These are phyloP conservation scores for Ormyrus pomaceus DNA, from an alignment of 2,888 invertebrate genomes.

Conservation along the genomic window DNA sequence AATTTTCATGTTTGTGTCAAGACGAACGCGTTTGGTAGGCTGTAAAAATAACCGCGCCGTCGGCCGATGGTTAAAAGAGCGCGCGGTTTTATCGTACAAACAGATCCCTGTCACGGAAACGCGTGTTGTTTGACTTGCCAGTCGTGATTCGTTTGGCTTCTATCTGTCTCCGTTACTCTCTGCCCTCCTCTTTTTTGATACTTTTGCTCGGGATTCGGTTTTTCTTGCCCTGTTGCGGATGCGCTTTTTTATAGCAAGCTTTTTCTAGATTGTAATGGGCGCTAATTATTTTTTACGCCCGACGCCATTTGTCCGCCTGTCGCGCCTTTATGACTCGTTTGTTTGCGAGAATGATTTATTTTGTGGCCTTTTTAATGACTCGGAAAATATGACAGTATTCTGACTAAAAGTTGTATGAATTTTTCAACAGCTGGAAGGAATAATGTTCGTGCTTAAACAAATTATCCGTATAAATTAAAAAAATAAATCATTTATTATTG, in stretches of 20 bases:
- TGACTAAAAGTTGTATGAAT: no score
- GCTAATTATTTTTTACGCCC: conserved; percentile 17
- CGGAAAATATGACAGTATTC: background rate
- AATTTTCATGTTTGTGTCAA: conserved; percentile 46
- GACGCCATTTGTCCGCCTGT: conserved; percentile 6
- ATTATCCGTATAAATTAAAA: no score
- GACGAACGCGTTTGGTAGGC: conserved; percentile 3
- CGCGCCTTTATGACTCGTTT: background rate
- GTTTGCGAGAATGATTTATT: background rate
- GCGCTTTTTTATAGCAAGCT: conserved; percentile 10
- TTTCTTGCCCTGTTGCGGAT: background rate
- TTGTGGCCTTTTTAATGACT: conserved; percentile 4
- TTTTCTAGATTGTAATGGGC: conserved; percentile 10
- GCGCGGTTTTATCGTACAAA: conserved; percentile 29
- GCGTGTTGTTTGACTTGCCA: conserved; percentile 19
- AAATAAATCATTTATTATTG: no score
- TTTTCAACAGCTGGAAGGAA: no score
- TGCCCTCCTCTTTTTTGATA: background rate
- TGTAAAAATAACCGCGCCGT: conserved; percentile 45
- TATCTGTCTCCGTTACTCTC: background rate
- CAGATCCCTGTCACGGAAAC: conserved; percentile 16
- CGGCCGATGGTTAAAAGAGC: conserved; percentile 11
- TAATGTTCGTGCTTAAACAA: no score
- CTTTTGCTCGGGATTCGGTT: background rate
- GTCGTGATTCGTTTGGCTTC: conserved; percentile 3